Evolutionary conservation across 2,888 invertebrate species (phyloP).

Genomic region (Microplitis manilae): DNA sequence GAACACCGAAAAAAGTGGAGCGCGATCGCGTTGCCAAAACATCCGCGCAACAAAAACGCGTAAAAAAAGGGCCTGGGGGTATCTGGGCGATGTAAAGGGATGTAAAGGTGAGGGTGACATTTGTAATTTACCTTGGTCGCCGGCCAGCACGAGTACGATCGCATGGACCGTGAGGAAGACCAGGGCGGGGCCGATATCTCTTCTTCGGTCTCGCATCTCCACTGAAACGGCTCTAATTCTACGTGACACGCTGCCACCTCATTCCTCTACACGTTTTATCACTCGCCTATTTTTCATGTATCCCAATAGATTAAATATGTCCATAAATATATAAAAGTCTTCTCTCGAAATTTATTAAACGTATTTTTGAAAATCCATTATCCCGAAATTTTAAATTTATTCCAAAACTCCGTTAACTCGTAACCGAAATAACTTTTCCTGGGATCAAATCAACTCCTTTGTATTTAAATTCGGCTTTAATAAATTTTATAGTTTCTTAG

Average conservation of each 20-base stretch:
- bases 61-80: too few species aligned
- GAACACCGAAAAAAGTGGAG: too few species aligned
- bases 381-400: too few species aligned
- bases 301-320: background rate
- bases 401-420: too few species aligned
- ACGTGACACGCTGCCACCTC: slow-evolving; percentile 36
- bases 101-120: too few species aligned
- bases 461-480: slow-evolving; percentile 12
- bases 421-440: background rate
- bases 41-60: too few species aligned
- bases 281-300: background rate
- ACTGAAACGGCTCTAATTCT: slow-evolving; percentile 36
- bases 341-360: too few species aligned
- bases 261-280: slow-evolving; percentile 20
- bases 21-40: too few species aligned
- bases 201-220: slow-evolving; percentile 59
- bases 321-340: too few species aligned
- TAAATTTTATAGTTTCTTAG: slow-evolving; percentile 9
- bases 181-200: slow-evolving; percentile 57
- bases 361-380: too few species aligned
- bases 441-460: background rate
- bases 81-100: too few species aligned
- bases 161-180: slow-evolving; percentile 57
- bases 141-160: slow-evolving; percentile 58
- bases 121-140: slow-evolving; percentile 60